These are phyloP conservation scores for Sphaerodactylus townsendi DNA, from an alignment of 2,113 vertebrate genomes.

Conservation along the genomic window DNA sequence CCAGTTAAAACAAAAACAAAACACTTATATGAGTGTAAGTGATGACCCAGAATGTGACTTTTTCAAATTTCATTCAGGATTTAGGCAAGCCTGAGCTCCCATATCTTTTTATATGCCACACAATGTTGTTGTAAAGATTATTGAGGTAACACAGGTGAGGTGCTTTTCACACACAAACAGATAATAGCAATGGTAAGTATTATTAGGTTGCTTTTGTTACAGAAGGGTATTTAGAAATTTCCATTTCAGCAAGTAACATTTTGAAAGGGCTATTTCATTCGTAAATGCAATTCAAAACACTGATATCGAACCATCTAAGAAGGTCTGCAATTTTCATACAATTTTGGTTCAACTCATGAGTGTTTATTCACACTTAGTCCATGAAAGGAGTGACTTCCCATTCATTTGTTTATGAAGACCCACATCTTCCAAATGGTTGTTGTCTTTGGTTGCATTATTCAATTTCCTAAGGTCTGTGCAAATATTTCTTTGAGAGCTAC, in stretches of 20 bases:
- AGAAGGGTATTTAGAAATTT: neutral
- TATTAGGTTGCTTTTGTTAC: neutral
- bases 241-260: no score
- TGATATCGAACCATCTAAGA: constrained; percentile 57
- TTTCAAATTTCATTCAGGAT: neutral
- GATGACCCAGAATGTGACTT: neutral
- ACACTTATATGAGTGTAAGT: neutral
- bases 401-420: neutral
- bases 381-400: neutral
- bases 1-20: neutral
- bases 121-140: neutral
- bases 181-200: neutral
- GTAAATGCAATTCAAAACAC: constrained; percentile 53
- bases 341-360: neutral
- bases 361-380: neutral
- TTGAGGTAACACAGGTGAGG: neutral
- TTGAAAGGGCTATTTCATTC: constrained; percentile 55
- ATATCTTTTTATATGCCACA: no score
- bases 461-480: neutral
- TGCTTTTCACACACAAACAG: neutral
- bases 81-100: neutral
- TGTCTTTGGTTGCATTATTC: neutral
- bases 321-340: constrained; percentile 36
- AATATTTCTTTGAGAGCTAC: neutral
- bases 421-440: neutral